Percentiles rank a stretch among this genome's conserved stretches.
These are phyloP conservation scores for Pleuronectes platessa DNA, from an alignment of 2,113 vertebrate genomes.

Conservation along the genomic window DNA sequence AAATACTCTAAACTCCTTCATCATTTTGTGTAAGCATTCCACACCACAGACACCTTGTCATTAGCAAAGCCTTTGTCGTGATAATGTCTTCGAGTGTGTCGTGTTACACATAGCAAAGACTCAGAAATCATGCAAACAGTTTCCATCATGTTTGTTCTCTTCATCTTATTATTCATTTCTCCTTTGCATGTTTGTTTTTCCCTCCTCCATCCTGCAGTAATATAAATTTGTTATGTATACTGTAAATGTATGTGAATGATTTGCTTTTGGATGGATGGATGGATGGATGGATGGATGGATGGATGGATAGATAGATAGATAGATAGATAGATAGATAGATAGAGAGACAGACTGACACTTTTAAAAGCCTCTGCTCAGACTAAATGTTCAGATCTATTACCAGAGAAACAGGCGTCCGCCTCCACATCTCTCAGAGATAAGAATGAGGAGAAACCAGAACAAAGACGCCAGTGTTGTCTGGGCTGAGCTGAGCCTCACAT, in stretches of 20 bases:
- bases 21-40: background rate
- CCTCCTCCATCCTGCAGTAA: background rate
- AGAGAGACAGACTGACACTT: background rate
- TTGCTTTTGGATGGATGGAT: slow-evolving; percentile 3
- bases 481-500: slow-evolving; percentile 27
- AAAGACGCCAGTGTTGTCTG: slow-evolving; percentile 73
- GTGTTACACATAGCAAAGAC: background rate
- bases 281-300: too few relatives aligned
- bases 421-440: slow-evolving; percentile 59
- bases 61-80: background rate
- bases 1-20: background rate
- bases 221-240: background rate
- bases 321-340: too few relatives aligned
- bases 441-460: slow-evolving; percentile 58
- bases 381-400: slow-evolving; percentile 24
- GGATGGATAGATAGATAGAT: too few relatives aligned
- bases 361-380: slow-evolving; percentile 2
- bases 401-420: slow-evolving; percentile 37
- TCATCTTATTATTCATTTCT: background rate
- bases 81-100: background rate
- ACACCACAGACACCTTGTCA: background rate
- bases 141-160: too few relatives aligned
- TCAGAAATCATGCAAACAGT: background rate
- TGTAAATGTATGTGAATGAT: slow-evolving; percentile 7
- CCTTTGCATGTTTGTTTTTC: background rate